Conservation (phyloP, 2,113 vertebrate genomes). For the Dromiciops gliroides region DNA sequence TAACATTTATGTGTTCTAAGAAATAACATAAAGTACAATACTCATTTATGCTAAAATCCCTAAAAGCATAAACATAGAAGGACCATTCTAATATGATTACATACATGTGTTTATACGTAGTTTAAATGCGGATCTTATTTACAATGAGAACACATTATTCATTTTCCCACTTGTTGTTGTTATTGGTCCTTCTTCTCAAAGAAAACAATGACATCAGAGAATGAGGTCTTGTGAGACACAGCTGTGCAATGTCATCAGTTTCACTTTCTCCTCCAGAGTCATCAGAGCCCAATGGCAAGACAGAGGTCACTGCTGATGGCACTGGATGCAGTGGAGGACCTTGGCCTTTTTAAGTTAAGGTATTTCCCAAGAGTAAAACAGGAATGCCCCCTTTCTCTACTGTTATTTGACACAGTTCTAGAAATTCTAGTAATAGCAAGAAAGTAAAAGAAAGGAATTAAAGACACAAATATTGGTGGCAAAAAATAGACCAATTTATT, state of each 20-base stretch:
- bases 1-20: neutral
- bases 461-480: neutral
- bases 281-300: no score
- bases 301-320: no score
- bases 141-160: neutral
- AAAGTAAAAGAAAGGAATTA: neutral
- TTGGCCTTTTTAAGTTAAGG: no score
- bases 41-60: neutral
- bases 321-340: no score
- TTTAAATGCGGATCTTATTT: neutral
- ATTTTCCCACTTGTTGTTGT: neutral
- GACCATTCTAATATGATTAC: neutral
- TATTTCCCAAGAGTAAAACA: neutral
- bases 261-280: no score
- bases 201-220: no score
- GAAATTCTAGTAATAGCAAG: neutral
- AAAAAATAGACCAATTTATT: neutral
- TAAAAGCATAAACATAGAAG: neutral
- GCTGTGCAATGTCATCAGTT: no score
- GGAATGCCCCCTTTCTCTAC: neutral
- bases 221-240: no score
- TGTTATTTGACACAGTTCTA: neutral
- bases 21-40: neutral
- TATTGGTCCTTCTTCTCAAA: no score
- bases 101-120: neutral